These are phyloP conservation scores for Pelobates cultripes DNA, from an alignment of 2,797 vertebrate species.

Conservation along the genomic window DNA sequence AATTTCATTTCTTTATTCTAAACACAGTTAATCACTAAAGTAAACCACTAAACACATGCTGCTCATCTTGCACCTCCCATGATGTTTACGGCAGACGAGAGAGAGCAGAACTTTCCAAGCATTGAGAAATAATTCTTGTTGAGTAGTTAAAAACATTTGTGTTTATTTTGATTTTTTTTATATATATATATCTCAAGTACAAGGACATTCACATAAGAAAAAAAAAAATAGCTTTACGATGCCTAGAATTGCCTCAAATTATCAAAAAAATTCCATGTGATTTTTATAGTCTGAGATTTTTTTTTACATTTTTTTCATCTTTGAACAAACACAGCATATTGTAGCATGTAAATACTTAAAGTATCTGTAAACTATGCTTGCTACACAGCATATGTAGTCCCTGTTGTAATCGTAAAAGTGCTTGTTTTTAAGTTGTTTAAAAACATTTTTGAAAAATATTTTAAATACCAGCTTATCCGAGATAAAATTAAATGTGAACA, in stretches of 20 bases:
- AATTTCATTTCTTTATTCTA: constrained; percentile 51
- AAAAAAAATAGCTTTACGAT: background rate
- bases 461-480: too few species aligned
- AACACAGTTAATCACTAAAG: constrained; percentile 38
- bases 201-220: background rate
- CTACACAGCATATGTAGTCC: too few species aligned
- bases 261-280: background rate
- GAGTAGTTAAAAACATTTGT: constrained; percentile 9
- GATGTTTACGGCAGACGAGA: constrained; percentile 32
- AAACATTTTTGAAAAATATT: too few species aligned
- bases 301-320: background rate
- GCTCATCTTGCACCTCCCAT: constrained; percentile 31
- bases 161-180: constrained; percentile 6
- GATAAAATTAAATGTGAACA: too few species aligned
- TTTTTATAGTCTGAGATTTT: background rate
- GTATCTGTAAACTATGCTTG: too few species aligned
- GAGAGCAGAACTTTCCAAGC: constrained; percentile 14
- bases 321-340: background rate
- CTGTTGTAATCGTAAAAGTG: too few species aligned
- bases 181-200: background rate
- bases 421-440: too few species aligned
- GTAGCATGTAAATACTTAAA: too few species aligned
- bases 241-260: background rate
- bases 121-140: background rate
- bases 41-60: constrained; percentile 54